Evolutionary conservation across 2,113 vertebrate species (phyloP).

Genomic region (Perccottus glenii): DNA sequence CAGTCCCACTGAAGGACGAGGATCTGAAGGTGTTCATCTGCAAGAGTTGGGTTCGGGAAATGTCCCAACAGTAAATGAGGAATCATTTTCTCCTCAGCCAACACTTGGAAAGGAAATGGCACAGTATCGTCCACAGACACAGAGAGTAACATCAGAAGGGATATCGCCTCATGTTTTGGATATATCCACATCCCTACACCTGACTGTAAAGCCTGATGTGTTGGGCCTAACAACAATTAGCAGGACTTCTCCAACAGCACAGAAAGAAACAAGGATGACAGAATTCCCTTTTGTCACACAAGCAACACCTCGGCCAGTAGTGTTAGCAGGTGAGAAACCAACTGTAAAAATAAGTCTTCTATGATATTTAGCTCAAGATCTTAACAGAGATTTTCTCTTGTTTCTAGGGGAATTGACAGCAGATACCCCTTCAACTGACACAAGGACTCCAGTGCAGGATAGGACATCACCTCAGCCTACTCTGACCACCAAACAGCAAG

Average conservation of each 20-base stretch:
- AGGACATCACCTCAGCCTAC: constrained; percentile 16
- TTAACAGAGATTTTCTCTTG: neutral
- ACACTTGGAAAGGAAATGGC: constrained; percentile 48
- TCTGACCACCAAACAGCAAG: constrained; percentile 8
- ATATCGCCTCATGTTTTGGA: constrained; percentile 8
- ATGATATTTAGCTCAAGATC: neutral
- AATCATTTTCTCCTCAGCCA: constrained; percentile 20
- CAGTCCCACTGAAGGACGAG: constrained; percentile 12
- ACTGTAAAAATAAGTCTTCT: neutral
- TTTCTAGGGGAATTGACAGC: constrained; percentile 48
- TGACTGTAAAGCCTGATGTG: constrained; percentile 28
- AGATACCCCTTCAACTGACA: constrained; percentile 21
- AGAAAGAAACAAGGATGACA: constrained; percentile 28
- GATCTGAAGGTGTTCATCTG: constrained; percentile 33
- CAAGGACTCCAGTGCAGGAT: constrained; percentile 24
- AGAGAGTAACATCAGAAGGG: constrained; percentile 36
- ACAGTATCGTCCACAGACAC: constrained; percentile 53
- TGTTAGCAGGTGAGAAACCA: constrained; percentile 56
- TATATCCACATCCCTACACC: constrained; percentile 7
- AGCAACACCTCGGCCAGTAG: constrained; percentile 11
- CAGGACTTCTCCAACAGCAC: constrained; percentile 13
- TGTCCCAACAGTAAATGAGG: constrained; percentile 29
- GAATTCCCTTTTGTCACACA: constrained; percentile 26
- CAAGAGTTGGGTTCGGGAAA: constrained; percentile 61
- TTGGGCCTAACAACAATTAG: constrained; percentile 32